Evolutionary conservation across 2,113 vertebrate species (phyloP).

Genomic region (Neopipo cinnamomea): DNA sequence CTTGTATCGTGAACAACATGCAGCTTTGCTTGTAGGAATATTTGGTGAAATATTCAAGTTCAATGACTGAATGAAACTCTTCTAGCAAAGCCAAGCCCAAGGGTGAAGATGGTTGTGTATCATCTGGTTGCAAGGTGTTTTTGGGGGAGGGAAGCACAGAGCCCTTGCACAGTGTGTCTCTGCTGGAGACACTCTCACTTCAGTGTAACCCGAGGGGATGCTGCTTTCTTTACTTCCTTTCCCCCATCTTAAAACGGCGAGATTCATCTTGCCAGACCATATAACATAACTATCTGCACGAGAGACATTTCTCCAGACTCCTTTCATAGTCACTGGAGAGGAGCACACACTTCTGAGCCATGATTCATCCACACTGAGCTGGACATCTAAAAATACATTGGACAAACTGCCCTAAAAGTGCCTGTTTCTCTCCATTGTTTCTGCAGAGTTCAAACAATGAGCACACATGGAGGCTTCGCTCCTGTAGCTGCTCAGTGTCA

Average conservation of each 20-base stretch:
- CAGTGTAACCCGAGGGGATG: fast-evolving
- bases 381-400: slow-evolving; percentile 11
- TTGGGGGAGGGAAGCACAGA: not conserved
- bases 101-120: not conserved
- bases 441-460: slow-evolving; percentile 11
- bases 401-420: slow-evolving; percentile 10
- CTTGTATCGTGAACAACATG: fast-evolving
- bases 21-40: not conserved
- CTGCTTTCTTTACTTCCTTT: not conserved
- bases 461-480: not conserved
- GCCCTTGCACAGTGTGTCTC: not conserved
- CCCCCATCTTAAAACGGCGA: not conserved
- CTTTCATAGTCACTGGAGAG: slow-evolving; percentile 11
- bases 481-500: not conserved
- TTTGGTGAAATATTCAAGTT: not conserved
- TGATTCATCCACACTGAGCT: not conserved
- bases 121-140: not conserved
- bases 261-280: not conserved
- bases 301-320: not conserved
- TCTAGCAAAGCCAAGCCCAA: not conserved
- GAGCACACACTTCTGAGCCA: not conserved
- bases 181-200: not conserved
- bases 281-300: not conserved
- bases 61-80: not conserved
- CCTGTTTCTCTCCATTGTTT: slow-evolving; percentile 29